These are phyloP conservation scores for Eriosoma lanigerum DNA, from an alignment of 1,140 invertebrate genomes.

Conservation along the genomic window DNA sequence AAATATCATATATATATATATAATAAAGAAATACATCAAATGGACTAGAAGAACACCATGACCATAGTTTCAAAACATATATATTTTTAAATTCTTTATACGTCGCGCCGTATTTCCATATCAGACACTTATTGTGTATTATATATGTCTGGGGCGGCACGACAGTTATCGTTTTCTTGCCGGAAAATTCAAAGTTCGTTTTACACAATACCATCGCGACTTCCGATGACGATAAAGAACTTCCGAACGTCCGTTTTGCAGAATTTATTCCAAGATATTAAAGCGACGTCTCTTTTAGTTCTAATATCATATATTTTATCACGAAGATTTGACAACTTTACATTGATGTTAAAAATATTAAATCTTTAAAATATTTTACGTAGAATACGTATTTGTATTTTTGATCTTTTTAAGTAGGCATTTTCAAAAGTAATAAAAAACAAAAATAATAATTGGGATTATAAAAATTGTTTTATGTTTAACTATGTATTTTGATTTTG, in stretches of 20 bases:
- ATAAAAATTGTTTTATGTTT: no score
- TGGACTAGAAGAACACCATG: not conserved
- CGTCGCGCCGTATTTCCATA: not conserved
- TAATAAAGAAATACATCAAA: not conserved
- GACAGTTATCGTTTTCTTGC: conserved; percentile 17
- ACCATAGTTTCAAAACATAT: not conserved
- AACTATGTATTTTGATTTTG: no score
- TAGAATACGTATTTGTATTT: no score
- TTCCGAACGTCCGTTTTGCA: not conserved
- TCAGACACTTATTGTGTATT: not conserved
- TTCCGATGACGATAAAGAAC: not conserved
- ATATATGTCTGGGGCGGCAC: not conserved
- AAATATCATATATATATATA: not conserved
- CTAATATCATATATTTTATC: no score
- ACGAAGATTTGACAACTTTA: no score
- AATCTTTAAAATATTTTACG: no score
- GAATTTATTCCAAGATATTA: not conserved
- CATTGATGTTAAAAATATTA: no score
- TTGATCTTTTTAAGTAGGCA: no score
- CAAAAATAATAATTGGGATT: no score
- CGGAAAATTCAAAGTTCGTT: conserved; percentile 17
- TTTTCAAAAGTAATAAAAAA: no score
- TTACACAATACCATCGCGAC: conserved; percentile 9
- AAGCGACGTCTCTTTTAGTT: no score
- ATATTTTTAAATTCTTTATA: conserved; percentile 9